Percentiles rank a stretch among this genome's conserved stretches.
phyloP scores from a whole-genome alignment of 2,113 vertebrate genomes.

The Oreochromis spilurus region DNA sequence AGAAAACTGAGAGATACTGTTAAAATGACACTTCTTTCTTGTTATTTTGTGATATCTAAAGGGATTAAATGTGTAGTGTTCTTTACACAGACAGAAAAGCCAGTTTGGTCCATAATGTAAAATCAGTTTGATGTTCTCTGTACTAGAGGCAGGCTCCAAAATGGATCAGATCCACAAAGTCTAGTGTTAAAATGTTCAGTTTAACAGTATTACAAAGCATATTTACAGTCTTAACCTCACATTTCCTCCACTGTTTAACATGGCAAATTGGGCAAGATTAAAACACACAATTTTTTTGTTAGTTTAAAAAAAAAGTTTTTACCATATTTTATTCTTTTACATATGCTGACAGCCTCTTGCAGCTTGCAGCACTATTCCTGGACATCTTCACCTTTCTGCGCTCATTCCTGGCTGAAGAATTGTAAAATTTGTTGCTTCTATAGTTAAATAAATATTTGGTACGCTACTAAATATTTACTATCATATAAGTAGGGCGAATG shows the following conservation, averaged over 20 bases:
- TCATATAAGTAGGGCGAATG: not conserved
- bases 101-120: not conserved
- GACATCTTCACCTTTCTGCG: not conserved
- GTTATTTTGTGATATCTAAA: not conserved
- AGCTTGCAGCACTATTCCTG: not conserved
- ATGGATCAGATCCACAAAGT: not conserved
- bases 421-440: not conserved
- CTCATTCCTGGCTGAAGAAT: not conserved
- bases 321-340: not conserved
- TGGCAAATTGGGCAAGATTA: not conserved
- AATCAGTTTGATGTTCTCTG: not conserved
- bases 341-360: not conserved
- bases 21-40: not conserved
- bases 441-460: not conserved
- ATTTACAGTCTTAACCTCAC: not conserved
- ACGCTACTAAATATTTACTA: not conserved
- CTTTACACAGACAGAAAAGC: not conserved
- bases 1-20: not conserved
- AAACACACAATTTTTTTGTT: not conserved
- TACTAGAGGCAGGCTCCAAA: not conserved
- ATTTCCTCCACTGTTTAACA: not conserved
- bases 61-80: not conserved
- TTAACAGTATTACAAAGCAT: not conserved
- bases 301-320: not conserved
- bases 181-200: not conserved